Evolutionary conservation across 1,140 invertebrate species (phyloP).

Genomic region (Chionoecetes opilio): DNA sequence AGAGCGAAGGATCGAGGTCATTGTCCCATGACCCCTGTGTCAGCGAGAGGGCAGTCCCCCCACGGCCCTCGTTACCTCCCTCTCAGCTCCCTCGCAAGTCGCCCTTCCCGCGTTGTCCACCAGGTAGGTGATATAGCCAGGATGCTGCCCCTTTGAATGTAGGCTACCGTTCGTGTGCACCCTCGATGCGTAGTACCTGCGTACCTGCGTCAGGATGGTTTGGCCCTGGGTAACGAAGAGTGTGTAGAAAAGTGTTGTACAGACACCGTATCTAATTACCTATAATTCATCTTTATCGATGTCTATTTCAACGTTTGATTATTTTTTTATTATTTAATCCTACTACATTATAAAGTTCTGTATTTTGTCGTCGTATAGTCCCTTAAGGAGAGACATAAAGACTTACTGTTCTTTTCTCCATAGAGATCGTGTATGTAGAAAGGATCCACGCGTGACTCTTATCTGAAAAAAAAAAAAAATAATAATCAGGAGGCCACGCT

Average conservation of each 20-base stretch:
- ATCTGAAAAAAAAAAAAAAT: conserved; percentile 41
- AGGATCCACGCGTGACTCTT: conserved; percentile 52
- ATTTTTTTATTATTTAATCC: no score
- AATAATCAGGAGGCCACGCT: no score
- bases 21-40: conserved; percentile 56
- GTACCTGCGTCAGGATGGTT: not conserved
- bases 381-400: not conserved
- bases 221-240: no score
- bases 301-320: no score
- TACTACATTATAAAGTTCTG: no score
- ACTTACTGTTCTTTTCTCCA: conserved; percentile 49
- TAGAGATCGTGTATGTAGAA: conserved; percentile 33
- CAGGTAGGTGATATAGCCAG: not conserved
- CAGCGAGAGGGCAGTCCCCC: conserved; percentile 27
- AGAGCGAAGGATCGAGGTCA: no score
- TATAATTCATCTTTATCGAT: no score
- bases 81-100: not conserved
- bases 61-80: conserved; percentile 40
- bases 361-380: no score
- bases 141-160: conserved; percentile 47
- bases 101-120: not conserved
- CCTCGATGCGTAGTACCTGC: conserved; percentile 15
- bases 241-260: no score
- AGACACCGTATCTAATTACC: no score
- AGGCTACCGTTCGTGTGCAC: not conserved